Evolutionary conservation across 2,797 vertebrate species (phyloP).

Genomic region (Anguilla pacifica): DNA sequence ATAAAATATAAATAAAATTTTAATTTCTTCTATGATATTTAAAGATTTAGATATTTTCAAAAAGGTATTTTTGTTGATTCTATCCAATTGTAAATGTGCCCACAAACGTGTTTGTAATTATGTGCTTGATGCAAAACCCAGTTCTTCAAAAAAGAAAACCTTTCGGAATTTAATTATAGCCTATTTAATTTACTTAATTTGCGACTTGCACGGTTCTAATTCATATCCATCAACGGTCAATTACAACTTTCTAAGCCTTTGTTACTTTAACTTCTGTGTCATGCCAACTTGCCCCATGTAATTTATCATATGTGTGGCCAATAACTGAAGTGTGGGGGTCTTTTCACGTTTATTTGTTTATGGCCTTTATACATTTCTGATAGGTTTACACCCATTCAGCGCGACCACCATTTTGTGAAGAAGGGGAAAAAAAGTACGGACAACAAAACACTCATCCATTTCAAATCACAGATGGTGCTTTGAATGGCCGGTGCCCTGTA

Average conservation of each 20-base stretch:
- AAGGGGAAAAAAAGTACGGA: constrained; percentile 60
- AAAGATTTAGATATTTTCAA: not conserved
- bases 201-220: constrained; percentile 32
- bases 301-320: constrained; percentile 67
- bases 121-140: not conserved
- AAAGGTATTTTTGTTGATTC: not conserved
- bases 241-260: constrained; percentile 70
- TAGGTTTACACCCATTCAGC: constrained; percentile 59
- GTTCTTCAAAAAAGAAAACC: not conserved
- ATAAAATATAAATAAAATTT: no score
- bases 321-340: constrained; percentile 44
- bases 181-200: constrained; percentile 11
- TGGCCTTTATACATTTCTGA: constrained; percentile 63
- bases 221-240: constrained; percentile 56
- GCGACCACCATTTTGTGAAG: constrained; percentile 56
- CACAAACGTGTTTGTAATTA: not conserved
- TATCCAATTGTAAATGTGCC: not conserved
- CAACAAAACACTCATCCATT: constrained; percentile 73
- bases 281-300: constrained; percentile 70
- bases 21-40: not conserved
- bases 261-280: constrained; percentile 74
- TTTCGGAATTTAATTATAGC: not conserved
- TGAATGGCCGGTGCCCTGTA: constrained; percentile 72
- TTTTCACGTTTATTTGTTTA: constrained; percentile 71
- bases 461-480: constrained; percentile 82